Evolutionary conservation across 2,888 invertebrate species (phyloP), one percentile per base, ranked within the genome.

Genomic region (Ptychoptera contaminata): DNA sequence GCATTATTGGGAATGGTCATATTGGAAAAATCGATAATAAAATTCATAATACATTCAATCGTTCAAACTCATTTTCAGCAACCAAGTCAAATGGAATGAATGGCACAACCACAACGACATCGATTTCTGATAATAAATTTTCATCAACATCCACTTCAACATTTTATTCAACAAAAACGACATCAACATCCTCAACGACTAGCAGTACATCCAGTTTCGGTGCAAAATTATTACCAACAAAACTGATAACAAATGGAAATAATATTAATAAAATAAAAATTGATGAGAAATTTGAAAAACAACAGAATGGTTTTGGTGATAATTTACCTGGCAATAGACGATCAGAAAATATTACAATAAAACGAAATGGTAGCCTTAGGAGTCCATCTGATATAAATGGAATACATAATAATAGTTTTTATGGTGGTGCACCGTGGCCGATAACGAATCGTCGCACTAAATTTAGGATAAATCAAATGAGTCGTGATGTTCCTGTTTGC

Each of bases 401-500:
- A 7, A 23, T 23, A 23, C 23, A 23, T 23, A 23, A 23, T 23
- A 23, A 23, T 23, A 23, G 23, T 23, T 23, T 23, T 23, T 23
- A 23, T 31, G 40, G n/a, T 37, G 47, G 49, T 56, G 70, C 70
- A 65, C 72, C 72, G 0, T 72, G 72, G 72, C 65, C 63, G 2
- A 68, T 71, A 48, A 67, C 70, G 44, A 62, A 58, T 61, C 67
- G 74, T 40, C 63, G 71, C 4, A 68, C 74, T 43, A 77, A 81
- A 51, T 78, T 77, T 60, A 71, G 74, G 53, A 69, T 83, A 16
- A 80, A 77, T 35, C 72, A 72, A 51, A 71, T 74, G 61, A 81
- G 79, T 55, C 69, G 83, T 51, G 82, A 83, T 56, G 82, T 83
- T 1, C 82, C 82, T 2, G 66, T 78, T 29, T 74, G 74, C 36